phyloP scores from a whole-genome alignment of 2,113 vertebrate genomes.

The Coturnix japonica region DNA sequence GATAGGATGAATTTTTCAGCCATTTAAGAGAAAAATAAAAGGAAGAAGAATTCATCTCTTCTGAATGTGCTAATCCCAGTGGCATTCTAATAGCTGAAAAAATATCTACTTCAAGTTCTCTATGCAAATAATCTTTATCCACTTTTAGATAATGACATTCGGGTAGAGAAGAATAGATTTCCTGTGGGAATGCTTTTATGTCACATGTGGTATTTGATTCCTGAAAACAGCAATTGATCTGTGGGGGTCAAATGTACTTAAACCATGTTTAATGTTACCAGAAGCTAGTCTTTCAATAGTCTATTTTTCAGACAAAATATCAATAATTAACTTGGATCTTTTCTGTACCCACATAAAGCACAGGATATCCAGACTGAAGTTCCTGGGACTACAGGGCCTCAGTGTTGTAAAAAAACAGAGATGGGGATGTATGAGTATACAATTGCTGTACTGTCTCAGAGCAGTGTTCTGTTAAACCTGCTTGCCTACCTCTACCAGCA shows the following conservation, averaged over 20 bases:
- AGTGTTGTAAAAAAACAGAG: not conserved
- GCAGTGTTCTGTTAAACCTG: not conserved
- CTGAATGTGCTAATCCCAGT: constrained; percentile 39
- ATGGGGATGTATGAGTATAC: not conserved
- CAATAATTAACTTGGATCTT: constrained; percentile 21
- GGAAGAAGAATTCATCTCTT: not conserved
- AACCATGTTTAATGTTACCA: constrained; percentile 49
- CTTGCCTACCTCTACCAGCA: not conserved
- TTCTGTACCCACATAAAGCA: not conserved
- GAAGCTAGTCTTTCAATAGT: constrained; percentile 38
- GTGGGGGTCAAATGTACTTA: constrained; percentile 36
- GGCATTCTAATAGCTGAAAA: constrained; percentile 48
- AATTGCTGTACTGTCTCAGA: not conserved
- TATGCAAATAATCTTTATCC: constrained; percentile 63
- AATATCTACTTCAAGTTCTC: constrained; percentile 50
- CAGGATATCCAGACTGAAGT: not conserved
- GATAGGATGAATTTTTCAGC: not conserved
- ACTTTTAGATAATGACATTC: constrained; percentile 63
- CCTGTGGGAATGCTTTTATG: constrained; percentile 44
- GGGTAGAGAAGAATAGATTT: constrained; percentile 54
- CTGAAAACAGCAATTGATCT: constrained; percentile 59
- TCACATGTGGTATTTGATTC: constrained; percentile 35
- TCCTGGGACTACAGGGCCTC: not conserved
- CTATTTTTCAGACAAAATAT: constrained; percentile 32
- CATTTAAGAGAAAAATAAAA: constrained; percentile 26